Percentiles rank a stretch among this genome's conserved stretches.
Evolutionary conservation across 2,113 vertebrate species (phyloP).

Genomic region (Phaethornis superciliosus): DNA sequence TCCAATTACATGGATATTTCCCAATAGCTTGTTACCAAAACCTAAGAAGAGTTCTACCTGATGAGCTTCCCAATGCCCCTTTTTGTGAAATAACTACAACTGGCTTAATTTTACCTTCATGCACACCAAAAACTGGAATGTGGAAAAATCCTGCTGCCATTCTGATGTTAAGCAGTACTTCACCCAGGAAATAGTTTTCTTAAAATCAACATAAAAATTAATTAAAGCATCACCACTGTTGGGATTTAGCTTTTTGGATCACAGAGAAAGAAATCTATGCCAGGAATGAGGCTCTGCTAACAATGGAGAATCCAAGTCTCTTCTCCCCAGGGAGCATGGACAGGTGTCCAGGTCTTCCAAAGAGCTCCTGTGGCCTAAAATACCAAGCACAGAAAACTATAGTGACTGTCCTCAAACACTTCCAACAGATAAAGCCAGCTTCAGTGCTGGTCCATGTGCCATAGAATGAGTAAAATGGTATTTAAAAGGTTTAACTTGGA

Average conservation of each 20-base stretch:
- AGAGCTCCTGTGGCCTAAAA: background rate
- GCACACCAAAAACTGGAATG: background rate
- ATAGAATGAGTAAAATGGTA: background rate
- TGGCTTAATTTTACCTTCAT: background rate
- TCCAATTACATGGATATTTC: background rate
- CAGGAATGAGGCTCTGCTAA: background rate
- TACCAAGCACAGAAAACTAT: background rate
- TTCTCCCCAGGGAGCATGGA: background rate
- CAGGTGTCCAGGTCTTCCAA: background rate
- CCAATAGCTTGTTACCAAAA: background rate
- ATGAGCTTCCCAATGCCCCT: background rate
- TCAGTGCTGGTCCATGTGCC: background rate
- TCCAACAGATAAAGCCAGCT: background rate
- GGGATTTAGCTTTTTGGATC: background rate
- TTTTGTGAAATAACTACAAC: background rate
- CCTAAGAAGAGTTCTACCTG: background rate
- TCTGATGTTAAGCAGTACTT: background rate
- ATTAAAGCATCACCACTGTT: background rate
- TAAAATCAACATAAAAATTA: constrained; percentile 7
- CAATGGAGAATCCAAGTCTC: background rate
- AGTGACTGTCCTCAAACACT: background rate
- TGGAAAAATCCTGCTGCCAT: background rate
- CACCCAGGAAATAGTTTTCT: background rate
- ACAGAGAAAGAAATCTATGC: background rate
- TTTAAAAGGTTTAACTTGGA: background rate